Conservation (phyloP, 2,888 invertebrate species). For the Petrolisthes cinctipes region DNA sequence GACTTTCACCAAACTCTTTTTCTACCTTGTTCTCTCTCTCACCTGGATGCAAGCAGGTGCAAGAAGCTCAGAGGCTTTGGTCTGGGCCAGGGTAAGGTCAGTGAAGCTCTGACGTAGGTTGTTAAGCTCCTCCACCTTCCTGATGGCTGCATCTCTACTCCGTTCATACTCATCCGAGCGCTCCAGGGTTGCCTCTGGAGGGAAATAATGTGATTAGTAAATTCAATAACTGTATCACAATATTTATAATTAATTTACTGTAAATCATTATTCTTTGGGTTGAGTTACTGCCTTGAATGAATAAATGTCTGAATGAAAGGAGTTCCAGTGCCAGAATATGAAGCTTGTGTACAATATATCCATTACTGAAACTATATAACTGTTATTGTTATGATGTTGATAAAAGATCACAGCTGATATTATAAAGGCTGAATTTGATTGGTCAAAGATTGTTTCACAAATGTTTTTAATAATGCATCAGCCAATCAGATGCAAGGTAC, state of each 20-base stretch:
- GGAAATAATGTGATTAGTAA: neutral
- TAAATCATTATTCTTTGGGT: too few species aligned
- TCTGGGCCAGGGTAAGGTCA: conserved; percentile 42
- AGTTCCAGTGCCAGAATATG: too few species aligned
- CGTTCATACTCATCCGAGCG: conserved; percentile 56
- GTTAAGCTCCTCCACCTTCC: conserved; percentile 59
- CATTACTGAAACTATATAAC: too few species aligned
- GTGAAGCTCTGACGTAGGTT: conserved; percentile 49
- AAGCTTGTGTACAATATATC: too few species aligned
- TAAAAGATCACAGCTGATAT: too few species aligned
- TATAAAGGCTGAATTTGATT: too few species aligned
- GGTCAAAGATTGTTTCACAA: too few species aligned
- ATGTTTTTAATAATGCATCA: too few species aligned
- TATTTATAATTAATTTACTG: neutral
- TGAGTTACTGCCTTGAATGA: too few species aligned
- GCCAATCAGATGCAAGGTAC: too few species aligned
- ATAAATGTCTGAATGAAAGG: too few species aligned
- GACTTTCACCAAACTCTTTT: neutral
- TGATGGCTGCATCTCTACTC: conserved; percentile 57
- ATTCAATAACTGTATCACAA: neutral
- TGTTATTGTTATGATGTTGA: too few species aligned
- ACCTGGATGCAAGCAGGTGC: conserved; percentile 60
- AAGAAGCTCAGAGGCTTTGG: conserved; percentile 48
- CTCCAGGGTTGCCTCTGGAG: conserved; percentile 55
- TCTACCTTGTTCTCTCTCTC: neutral